Evolutionary conservation across 2,797 vertebrate genomes (phyloP).

Genomic region (Cephalopachus bancanus): DNA sequence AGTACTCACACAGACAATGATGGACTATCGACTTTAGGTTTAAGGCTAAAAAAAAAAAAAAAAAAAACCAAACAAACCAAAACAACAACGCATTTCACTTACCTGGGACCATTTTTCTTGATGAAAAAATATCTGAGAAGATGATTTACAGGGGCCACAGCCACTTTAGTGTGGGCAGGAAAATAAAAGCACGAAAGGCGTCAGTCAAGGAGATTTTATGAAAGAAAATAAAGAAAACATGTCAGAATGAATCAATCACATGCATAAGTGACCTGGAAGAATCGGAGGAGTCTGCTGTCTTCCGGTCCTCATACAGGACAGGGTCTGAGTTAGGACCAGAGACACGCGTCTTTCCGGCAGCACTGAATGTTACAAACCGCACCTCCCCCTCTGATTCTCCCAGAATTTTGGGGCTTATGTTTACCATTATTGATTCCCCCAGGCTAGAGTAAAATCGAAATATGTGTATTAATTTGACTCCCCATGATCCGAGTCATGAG

Average conservation of each 20-base stretch:
- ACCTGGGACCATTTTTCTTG: slow-evolving; percentile 16
- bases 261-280: not conserved
- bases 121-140: slow-evolving; percentile 27
- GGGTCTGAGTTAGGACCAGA: not conserved
- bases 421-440: not conserved
- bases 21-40: not conserved
- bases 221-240: slow-evolving; percentile 36
- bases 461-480: not conserved
- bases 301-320: not conserved
- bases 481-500: not conserved
- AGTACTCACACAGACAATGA: not conserved
- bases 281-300: not conserved
- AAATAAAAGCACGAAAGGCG: not conserved
- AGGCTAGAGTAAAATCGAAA: slow-evolving; percentile 3
- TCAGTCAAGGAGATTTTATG: not conserved
- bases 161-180: not conserved
- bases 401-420: not conserved
- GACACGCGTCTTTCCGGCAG: no score
- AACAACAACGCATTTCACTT: not conserved
- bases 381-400: not conserved
- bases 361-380: not conserved
- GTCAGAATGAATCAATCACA: slow-evolving; percentile 21
- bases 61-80: no score
- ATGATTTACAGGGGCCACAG: not conserved
- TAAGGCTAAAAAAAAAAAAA: not conserved